A percentile compares a stretch with the other conserved stretches of the same genome.
These are phyloP conservation scores for Trachemys scripta DNA, from an alignment of 2,113 vertebrate species.

Conservation along the genomic window DNA sequence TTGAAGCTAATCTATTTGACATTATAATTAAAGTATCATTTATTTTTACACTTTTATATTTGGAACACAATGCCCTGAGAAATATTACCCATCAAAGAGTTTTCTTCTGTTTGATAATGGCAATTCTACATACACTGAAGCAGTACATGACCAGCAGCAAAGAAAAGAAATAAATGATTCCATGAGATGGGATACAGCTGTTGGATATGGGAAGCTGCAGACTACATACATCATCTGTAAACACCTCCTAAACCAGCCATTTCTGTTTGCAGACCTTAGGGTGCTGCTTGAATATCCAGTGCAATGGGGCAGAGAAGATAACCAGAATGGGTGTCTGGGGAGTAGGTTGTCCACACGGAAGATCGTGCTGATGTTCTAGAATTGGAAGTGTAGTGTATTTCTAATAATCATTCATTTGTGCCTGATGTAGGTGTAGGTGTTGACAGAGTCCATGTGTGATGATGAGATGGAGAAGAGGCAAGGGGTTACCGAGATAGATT, in stretches of 20 bases:
- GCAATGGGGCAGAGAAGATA: not conserved
- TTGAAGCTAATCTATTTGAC: not conserved
- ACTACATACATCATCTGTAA: not conserved
- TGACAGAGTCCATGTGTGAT: accelerated
- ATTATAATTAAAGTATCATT: not conserved
- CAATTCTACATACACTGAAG: not conserved
- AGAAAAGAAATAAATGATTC: not conserved
- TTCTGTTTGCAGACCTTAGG: not conserved
- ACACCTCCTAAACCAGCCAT: not conserved
- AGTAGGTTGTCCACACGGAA: not conserved
- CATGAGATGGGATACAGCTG: not conserved
- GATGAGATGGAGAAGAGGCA: not conserved
- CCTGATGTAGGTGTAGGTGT: not conserved
- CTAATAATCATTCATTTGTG: not conserved
- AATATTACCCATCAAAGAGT: not conserved
- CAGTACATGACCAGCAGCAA: not conserved
- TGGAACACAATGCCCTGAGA: not conserved
- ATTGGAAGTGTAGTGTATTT: not conserved
- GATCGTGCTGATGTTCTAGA: not conserved
- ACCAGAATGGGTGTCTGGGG: not conserved
- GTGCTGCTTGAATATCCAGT: accelerated
- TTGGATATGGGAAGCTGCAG: not conserved
- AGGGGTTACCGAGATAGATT: accelerated
- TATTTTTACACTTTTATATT: not conserved
- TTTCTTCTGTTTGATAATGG: not conserved